These are phyloP conservation scores for Sabatieria punctata DNA, from an alignment of 2,888 invertebrate genomes.

Conservation along the genomic window DNA sequence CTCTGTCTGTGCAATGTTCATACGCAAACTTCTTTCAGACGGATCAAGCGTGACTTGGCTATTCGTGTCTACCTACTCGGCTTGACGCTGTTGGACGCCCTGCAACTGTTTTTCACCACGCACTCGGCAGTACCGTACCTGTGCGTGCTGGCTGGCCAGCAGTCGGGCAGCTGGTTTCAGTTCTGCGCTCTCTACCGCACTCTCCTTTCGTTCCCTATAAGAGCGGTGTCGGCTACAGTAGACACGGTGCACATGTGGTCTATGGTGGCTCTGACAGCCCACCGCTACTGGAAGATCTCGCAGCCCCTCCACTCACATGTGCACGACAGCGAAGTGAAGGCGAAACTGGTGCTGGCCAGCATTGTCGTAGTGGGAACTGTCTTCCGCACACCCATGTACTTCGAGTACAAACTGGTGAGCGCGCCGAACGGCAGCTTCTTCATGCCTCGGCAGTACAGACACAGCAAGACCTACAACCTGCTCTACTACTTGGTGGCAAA, in stretches of 20 bases:
- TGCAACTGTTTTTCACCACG: background rate
- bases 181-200: background rate
- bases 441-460: background rate
- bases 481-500: background rate
- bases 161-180: no score
- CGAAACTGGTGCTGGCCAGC: background rate
- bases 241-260: constrained; percentile 4
- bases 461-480: background rate
- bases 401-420: constrained; percentile 1
- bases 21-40: no score
- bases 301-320: constrained; percentile 1
- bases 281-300: constrained; percentile 7
- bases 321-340: background rate
- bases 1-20: no score
- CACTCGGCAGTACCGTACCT: background rate
- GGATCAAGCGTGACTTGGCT: no score
- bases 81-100: background rate
- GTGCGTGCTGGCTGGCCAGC: background rate
- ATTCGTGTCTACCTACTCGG: background rate
- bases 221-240: background rate
- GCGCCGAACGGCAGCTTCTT: background rate
- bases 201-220: background rate
- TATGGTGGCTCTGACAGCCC: constrained; percentile 5
- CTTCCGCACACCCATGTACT: constrained; percentile 1
- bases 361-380: background rate